Evolutionary conservation across 2,797 vertebrate species (phyloP), one percentile per base, ranked within the genome.

Genomic region (Argya squamiceps): DNA sequence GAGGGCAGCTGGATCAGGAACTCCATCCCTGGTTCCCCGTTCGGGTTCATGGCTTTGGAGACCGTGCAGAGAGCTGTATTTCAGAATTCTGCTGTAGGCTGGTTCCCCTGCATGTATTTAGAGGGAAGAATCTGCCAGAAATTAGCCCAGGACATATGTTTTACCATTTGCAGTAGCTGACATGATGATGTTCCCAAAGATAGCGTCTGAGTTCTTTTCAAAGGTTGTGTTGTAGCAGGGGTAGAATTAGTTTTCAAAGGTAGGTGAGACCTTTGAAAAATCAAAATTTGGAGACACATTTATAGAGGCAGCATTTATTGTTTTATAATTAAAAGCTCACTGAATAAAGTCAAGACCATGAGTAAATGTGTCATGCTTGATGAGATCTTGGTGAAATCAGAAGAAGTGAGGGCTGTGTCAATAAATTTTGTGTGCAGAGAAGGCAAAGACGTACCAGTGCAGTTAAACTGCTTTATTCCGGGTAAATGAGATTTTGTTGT

Each of bases 361-460:
- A 76, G 77, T 88, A 88, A 84, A 81, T 37, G 32, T 60, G 53
- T 88, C 43, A 34, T 53, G 22, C 30, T 64, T 50, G 47, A 67
- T 85, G 84, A 85, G 36, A 71, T 71, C 64, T 47, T 3, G 0
- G 56, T 92, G 70, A 52, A 88, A 76, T 32, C 49, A 34, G 47
- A 70, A 82, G 37, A 78, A 82, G 30, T 4, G 20, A 70, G 12
- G 29, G 6, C 30, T 55, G 8, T 71, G 30, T 44, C 69, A 79
- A 3, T 52, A 87, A 80, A 37, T 76, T 5, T 4, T 2, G 5
- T 85, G 18, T 46, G 23, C 2, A 1, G 58, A 63, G 70, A 76
- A 76, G 41, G 29, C 69, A 52, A 8, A 52, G 69, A 58, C 0
- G 0, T 32, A 34, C 8, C 30, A 18, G 12, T 24, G 37, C 29